Evolutionary conservation across 2,797 vertebrate genomes (phyloP).

Genomic region (Chelmon rostratus): DNA sequence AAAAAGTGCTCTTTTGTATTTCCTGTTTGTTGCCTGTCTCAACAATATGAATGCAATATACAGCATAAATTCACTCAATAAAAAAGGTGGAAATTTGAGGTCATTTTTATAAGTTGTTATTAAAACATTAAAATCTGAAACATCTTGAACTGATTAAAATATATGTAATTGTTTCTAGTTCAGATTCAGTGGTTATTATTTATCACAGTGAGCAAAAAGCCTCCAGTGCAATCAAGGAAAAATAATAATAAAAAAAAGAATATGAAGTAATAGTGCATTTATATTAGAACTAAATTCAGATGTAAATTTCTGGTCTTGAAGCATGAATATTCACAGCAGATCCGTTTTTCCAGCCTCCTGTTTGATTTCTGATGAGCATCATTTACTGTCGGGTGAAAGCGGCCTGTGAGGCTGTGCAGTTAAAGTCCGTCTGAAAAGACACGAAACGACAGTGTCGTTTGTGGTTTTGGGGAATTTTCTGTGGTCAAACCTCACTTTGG

Average conservation of each 20-base stretch:
- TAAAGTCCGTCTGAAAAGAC: too few relatives aligned
- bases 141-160: not conserved
- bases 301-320: not conserved
- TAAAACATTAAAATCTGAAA: not conserved
- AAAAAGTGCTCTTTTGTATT: too few relatives aligned
- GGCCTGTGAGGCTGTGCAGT: too few relatives aligned
- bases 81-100: not conserved
- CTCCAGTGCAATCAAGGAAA: not conserved
- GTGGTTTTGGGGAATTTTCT: conserved; percentile 13
- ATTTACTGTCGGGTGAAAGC: too few relatives aligned
- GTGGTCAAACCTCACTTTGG: not conserved
- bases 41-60: not conserved
- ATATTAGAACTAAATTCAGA: not conserved
- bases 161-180: not conserved
- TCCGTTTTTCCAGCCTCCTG: not conserved
- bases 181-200: not conserved
- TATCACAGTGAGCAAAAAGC: not conserved
- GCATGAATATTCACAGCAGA: not conserved
- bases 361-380: too few relatives aligned
- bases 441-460: not conserved
- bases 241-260: not conserved
- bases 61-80: not conserved
- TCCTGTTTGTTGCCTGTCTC: conserved; percentile 25
- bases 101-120: not conserved
- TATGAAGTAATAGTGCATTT: not conserved